phyloP scores from a whole-genome alignment of 2,113 vertebrate genomes.

The Cariama cristata region DNA sequence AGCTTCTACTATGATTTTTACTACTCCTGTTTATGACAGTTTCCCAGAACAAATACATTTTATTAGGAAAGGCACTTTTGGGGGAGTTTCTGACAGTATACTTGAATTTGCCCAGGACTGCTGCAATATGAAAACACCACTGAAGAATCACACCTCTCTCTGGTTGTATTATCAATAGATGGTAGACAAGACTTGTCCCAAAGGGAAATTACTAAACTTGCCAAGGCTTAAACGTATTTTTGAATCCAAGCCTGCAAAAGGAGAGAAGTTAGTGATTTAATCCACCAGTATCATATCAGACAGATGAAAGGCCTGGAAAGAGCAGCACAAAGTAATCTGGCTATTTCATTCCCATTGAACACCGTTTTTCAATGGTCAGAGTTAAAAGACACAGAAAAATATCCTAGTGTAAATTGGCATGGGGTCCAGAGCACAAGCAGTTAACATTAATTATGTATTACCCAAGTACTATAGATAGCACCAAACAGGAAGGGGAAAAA shows the following conservation, averaged over 20 bases:
- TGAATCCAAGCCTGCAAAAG: neutral
- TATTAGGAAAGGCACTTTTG: neutral
- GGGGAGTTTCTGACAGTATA: neutral
- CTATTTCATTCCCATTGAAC: constrained; percentile 50
- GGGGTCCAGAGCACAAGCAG: constrained; percentile 61
- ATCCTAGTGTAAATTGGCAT: constrained; percentile 63
- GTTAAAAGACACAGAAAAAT: constrained; percentile 57
- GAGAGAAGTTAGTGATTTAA: neutral
- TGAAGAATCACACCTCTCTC: neutral
- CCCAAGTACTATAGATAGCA: constrained; percentile 76
- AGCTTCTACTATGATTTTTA: neutral
- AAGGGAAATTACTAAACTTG: neutral
- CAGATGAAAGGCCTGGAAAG: constrained; percentile 26
- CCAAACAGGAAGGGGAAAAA: constrained; percentile 68
- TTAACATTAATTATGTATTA: constrained; percentile 83
- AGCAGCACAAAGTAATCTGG: constrained; percentile 19
- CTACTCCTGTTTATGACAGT: neutral
- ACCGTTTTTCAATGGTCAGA: constrained; percentile 57
- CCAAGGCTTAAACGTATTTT: neutral
- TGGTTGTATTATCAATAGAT: neutral
- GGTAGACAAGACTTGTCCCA: neutral
- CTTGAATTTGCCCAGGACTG: neutral
- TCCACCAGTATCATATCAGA: neutral
- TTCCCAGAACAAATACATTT: neutral
- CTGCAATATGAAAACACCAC: neutral